Conservation (phyloP, 2,113 vertebrate genomes). For the Xiphophorus maculatus region DNA sequence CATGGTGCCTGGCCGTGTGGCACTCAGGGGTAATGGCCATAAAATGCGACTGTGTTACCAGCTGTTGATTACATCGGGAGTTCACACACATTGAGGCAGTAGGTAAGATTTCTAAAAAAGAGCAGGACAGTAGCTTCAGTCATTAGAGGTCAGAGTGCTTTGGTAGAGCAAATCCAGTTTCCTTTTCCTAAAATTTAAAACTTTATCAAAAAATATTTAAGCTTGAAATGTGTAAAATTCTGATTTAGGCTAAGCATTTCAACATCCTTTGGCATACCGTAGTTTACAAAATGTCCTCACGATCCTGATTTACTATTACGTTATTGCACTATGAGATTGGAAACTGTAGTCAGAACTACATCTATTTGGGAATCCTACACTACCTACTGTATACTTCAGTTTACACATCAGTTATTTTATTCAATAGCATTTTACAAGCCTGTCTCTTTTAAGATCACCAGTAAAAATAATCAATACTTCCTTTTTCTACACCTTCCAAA, state of each 20-base stretch:
- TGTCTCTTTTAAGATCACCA: neutral
- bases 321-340: neutral
- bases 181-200: neutral
- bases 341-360: neutral
- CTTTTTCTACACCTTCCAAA: neutral
- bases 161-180: constrained; percentile 1
- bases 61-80: constrained; percentile 67
- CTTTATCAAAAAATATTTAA: neutral
- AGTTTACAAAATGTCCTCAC: too few species aligned
- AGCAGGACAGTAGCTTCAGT: constrained; percentile 10
- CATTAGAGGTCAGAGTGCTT: neutral
- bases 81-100: constrained; percentile 26
- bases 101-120: constrained; percentile 19
- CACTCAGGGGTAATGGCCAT: constrained; percentile 65
- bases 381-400: neutral
- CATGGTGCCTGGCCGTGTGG: constrained; percentile 55
- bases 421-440: constrained; percentile 1
- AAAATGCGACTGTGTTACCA: constrained; percentile 64
- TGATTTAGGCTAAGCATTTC: neutral
- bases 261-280: too few species aligned
- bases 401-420: neutral
- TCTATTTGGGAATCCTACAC: neutral
- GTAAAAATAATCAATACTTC: neutral
- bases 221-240: neutral
- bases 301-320: neutral